phyloP scores from a whole-genome alignment of 2,888 invertebrate genomes.

The Drosophila demipolita region DNA sequence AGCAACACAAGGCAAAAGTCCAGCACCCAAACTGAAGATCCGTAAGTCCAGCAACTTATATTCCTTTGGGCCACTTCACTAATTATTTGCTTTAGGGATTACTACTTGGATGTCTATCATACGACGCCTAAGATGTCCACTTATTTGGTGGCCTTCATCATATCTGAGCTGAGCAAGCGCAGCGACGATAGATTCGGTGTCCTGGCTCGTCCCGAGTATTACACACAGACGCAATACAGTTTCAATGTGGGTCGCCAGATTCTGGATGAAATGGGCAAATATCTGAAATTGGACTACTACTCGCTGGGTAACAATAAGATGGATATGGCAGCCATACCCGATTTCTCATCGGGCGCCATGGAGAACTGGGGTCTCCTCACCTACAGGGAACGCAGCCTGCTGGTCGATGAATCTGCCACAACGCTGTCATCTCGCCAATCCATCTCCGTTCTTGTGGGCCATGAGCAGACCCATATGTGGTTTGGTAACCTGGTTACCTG shows the following conservation, averaged over 20 bases:
- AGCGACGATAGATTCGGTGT: slow-evolving; percentile 85
- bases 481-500: slow-evolving; percentile 88
- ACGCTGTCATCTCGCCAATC: slow-evolving; percentile 87
- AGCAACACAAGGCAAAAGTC: slow-evolving; percentile 71
- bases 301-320: slow-evolving; percentile 88
- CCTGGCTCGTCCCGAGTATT: slow-evolving; percentile 89
- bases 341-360: slow-evolving; percentile 94
- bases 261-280: slow-evolving; percentile 86
- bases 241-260: slow-evolving; percentile 87
- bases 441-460: slow-evolving; percentile 87
- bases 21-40: slow-evolving; percentile 23
- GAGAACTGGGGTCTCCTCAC: slow-evolving; percentile 96
- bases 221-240: slow-evolving; percentile 89
- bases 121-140: slow-evolving; percentile 89
- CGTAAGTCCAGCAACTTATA: slow-evolving; percentile 59
- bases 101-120: slow-evolving; percentile 75
- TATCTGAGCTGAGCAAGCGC: slow-evolving; percentile 86
- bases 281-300: slow-evolving; percentile 87
- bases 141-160: slow-evolving; percentile 92
- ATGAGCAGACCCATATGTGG: slow-evolving; percentile 88
- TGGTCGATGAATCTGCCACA: slow-evolving; percentile 88
- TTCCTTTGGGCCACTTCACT: background rate
- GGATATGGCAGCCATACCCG: slow-evolving; percentile 93
- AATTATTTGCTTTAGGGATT: slow-evolving; percentile 36
- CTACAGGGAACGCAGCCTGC: slow-evolving; percentile 90